These are phyloP conservation scores for Philypnodon macrostomus DNA, from an alignment of 2,797 vertebrate species.

Conservation along the genomic window DNA sequence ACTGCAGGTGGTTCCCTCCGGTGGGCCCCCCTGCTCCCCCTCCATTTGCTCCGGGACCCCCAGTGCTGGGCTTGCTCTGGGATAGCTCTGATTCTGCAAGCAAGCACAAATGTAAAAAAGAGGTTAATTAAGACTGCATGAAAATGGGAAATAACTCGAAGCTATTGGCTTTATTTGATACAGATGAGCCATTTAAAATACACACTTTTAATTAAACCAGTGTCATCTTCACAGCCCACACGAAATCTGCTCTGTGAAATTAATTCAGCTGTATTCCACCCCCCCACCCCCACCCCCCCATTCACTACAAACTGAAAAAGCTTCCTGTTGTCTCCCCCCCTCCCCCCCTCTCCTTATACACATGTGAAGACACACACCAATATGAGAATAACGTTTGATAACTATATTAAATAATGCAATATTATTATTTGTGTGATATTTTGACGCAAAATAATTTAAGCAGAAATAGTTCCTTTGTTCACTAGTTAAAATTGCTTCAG, in stretches of 20 bases:
- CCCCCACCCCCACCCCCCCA: too few species aligned
- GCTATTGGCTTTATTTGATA: slow-evolving; percentile 44
- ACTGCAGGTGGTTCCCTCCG: slow-evolving; percentile 91
- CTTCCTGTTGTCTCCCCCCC: slow-evolving; percentile 47
- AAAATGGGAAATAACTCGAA: slow-evolving; percentile 48
- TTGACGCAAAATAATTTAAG: too few species aligned
- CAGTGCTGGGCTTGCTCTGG: slow-evolving; percentile 79
- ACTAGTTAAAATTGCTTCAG: too few species aligned
- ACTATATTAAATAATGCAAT: too few species aligned
- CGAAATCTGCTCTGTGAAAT: slow-evolving; percentile 72
- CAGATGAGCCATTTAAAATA: slow-evolving; percentile 56
- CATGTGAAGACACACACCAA: slow-evolving; percentile 32
- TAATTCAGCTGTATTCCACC: slow-evolving; percentile 53
- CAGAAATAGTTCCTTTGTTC: too few species aligned
- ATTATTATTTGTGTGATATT: too few species aligned
- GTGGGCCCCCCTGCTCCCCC: slow-evolving; percentile 53
- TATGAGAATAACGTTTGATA: too few species aligned
- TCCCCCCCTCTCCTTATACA: slow-evolving; percentile 42
- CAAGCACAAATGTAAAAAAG: slow-evolving; percentile 37
- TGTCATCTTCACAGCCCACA: slow-evolving; percentile 72
- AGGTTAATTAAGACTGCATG: slow-evolving; percentile 47
- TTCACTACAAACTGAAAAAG: slow-evolving; percentile 41
- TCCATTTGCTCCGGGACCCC: slow-evolving; percentile 51
- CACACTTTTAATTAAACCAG: slow-evolving; percentile 66
- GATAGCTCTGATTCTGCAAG: slow-evolving; percentile 86